Evolutionary conservation across 2,113 vertebrate species (phyloP).

Genomic region (Prinia subflava): DNA sequence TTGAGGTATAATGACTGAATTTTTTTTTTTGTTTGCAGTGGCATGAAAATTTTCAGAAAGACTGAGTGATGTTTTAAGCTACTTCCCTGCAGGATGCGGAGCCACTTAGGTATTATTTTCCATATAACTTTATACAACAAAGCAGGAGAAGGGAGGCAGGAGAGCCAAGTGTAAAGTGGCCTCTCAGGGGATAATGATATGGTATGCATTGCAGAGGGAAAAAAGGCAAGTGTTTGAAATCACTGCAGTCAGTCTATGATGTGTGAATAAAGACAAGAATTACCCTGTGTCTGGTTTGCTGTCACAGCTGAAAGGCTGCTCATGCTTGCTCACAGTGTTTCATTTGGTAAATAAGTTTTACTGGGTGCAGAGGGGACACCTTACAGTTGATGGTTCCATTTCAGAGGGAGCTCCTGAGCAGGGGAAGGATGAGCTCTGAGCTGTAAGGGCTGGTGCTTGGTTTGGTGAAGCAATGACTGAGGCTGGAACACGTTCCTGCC

Average conservation of each 20-base stretch:
- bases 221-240: constrained; percentile 3
- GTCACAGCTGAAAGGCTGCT: neutral
- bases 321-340: rapidly evolving
- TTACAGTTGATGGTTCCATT: neutral
- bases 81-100: constrained; percentile 50
- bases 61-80: constrained; percentile 67
- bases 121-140: constrained; percentile 56
- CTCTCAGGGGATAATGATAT: constrained; percentile 14
- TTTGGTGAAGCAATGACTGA: neutral
- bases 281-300: neutral
- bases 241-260: constrained; percentile 3
- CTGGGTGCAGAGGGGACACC: neutral
- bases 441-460: neutral
- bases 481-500: rapidly evolving
- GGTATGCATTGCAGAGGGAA: neutral
- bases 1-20: constrained; percentile 48
- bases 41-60: constrained; percentile 49
- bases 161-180: constrained; percentile 42
- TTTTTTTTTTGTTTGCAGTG: constrained; percentile 43
- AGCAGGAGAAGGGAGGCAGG: constrained; percentile 18
- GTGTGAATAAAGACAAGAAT: neutral
- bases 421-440: neutral
- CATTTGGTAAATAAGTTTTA: neutral
- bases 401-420: neutral
- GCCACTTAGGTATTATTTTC: constrained; percentile 60